Base-by-base conservation (phyloP, 2,888 invertebrate species). In the Microplitis manilae region DNA sequence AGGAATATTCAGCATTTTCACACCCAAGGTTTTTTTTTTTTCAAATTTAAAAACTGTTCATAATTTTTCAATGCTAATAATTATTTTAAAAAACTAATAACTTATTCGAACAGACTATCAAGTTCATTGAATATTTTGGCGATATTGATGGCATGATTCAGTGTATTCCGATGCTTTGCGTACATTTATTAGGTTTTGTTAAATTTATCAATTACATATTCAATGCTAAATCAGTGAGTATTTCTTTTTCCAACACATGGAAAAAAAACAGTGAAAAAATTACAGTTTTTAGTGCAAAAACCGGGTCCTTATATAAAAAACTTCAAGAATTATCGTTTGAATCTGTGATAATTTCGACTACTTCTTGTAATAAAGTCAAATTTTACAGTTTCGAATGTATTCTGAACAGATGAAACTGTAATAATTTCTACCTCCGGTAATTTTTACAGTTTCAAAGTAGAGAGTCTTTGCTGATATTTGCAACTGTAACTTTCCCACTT, bases 61-160 rank as follows among this genome's bases (percentile, higher is more conserved):
- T 20, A 20, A 30, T 4, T 30, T 30, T 30, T 30, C 30, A 30
- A 30, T 30, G 4, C 4, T 30, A 15, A 50, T 50, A 1, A 13
- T 13, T 13, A 13, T 9, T 50, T 50, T 50, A 5, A 13, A 50
- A 13, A 5, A 50, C 13, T 13, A 50, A 50, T 1, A 60, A 67
- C 40, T 40, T 67, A 6, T 50, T 2, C 5, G 17, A 64, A 38
- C 61, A 80, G 80, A 65, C 75, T 59, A 41, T 78, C 41, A 75
- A 73, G 68, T 41, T 81, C 40, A 74, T 79, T 17, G 70, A 81
- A 8, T 72, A 69, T 41, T 79, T 77, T 71, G 77, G 75, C 9
- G 68, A 78, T 59, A 65, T 79, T 68, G 80, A 81, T 73, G 61
- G 68, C 60, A 62, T 78, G n/a, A 74, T 81, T 61, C 79, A 81